Evolutionary conservation across 2,888 invertebrate genomes (phyloP).

Genomic region (Blera fallax): DNA sequence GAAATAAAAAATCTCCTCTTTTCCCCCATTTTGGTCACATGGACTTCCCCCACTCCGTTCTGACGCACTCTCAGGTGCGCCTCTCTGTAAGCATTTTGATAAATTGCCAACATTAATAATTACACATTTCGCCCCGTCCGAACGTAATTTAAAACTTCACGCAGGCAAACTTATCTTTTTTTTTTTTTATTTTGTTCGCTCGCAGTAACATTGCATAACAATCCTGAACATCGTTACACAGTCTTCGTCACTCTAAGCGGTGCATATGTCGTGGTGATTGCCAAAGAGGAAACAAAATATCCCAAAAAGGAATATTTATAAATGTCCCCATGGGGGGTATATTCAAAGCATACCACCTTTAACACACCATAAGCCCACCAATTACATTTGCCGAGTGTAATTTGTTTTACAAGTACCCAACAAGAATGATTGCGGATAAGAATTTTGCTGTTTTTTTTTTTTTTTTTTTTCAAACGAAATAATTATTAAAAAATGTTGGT

Average conservation of each 20-base stretch:
- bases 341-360: constrained; percentile 37
- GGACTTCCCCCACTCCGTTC: not conserved
- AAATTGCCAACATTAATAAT: constrained; percentile 70
- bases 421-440: constrained; percentile 44
- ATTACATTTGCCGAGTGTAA: constrained; percentile 42
- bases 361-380: constrained; percentile 45
- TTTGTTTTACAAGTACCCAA: constrained; percentile 58
- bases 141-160: constrained; percentile 71
- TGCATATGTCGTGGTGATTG: too few species aligned
- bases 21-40: constrained; percentile 23
- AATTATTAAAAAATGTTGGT: not conserved
- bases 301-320: constrained; percentile 33
- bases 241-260: constrained; percentile 46
- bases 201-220: constrained; percentile 56
- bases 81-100: constrained; percentile 37
- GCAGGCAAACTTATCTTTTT: constrained; percentile 50
- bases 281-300: constrained; percentile 42
- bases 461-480: constrained; percentile 1
- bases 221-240: constrained; percentile 48
- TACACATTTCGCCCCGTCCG: constrained; percentile 69
- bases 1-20: constrained; percentile 42
- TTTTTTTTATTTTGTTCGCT: too few species aligned
- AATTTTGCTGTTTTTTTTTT: not conserved
- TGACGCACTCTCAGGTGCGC: not conserved
- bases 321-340: constrained; percentile 62